phyloP scores from a whole-genome alignment of 2,113 vertebrate species.

The Agelaius phoeniceus region DNA sequence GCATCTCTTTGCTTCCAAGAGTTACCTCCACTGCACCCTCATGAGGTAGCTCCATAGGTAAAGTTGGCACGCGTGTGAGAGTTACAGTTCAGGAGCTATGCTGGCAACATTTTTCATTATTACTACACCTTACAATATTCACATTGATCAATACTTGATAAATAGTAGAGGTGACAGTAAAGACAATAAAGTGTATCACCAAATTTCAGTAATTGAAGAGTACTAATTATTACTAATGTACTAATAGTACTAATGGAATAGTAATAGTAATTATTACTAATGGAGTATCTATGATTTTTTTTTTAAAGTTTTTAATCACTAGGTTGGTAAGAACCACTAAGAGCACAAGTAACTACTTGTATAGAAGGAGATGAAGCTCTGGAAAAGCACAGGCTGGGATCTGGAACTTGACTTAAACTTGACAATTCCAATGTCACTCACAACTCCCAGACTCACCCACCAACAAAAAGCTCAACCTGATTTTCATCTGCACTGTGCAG shows the following conservation, averaged over 20 bases:
- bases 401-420: not conserved
- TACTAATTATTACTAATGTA: not conserved
- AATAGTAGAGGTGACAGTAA: not conserved
- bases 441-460: not conserved
- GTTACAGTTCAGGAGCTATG: not conserved
- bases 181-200: not conserved
- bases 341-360: not conserved
- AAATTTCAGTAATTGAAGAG: not conserved
- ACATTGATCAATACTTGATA: not conserved
- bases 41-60: rapidly evolving
- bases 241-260: not conserved
- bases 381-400: not conserved
- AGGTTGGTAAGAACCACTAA: not conserved
- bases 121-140: not conserved
- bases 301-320: not conserved
- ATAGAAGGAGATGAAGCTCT: not conserved
- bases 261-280: not conserved
- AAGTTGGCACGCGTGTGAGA: rapidly evolving
- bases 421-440: rapidly evolving
- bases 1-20: rapidly evolving
- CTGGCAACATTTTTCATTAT: not conserved
- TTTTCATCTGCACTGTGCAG: not conserved
- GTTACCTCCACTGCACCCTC: too few relatives aligned
- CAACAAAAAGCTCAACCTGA: not conserved
- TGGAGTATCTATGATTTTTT: too few relatives aligned